Evolutionary conservation across 2,888 invertebrate species (phyloP).

Genomic region (Norana najaformis): DNA sequence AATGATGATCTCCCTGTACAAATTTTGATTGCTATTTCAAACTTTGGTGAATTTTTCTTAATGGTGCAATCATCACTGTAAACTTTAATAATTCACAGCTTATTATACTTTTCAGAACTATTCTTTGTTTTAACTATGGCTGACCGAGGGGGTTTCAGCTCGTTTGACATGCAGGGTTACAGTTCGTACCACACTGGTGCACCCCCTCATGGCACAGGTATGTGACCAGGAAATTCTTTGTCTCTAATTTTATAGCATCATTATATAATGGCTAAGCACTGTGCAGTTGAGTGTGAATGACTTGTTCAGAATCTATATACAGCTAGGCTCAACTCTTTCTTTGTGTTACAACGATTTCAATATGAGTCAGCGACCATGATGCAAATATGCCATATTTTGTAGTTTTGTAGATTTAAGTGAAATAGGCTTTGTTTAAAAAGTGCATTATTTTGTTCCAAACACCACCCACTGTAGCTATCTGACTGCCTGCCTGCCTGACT

Average conservation of each 20-base stretch:
- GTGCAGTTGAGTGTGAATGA: not conserved
- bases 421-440: too few species aligned
- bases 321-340: not conserved
- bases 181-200: conserved; percentile 30
- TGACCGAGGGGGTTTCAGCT: not conserved
- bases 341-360: too few species aligned
- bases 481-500: too few species aligned
- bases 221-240: not conserved
- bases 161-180: conserved; percentile 28
- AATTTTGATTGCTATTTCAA: not conserved
- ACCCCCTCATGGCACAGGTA: not conserved
- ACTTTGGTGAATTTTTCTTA: not conserved
- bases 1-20: not conserved
- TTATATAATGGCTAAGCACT: not conserved
- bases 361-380: too few species aligned
- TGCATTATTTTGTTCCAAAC: too few species aligned
- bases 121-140: not conserved
- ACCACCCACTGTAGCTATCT: too few species aligned
- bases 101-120: not conserved
- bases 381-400: too few species aligned
- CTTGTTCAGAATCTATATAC: not conserved
- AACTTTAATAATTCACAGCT: not conserved
- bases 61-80: not conserved
- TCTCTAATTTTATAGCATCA: not conserved
- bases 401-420: too few species aligned